Conservation (phyloP, 2,113 vertebrate species). For the Neotragus moschatus region DNA sequence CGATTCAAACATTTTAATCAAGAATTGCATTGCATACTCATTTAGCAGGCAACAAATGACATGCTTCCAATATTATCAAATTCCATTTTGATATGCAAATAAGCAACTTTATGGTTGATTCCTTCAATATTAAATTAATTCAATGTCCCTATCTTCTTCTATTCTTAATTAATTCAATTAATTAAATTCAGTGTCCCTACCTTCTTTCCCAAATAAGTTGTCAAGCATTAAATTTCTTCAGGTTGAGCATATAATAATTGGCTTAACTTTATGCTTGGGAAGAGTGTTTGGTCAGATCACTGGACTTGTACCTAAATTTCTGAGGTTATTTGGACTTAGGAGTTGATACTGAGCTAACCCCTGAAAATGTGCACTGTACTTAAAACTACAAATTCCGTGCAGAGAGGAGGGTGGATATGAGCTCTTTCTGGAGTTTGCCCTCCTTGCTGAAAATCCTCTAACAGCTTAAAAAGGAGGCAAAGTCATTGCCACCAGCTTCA, state of each 20-base stretch:
- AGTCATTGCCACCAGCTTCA: neutral
- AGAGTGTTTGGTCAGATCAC: neutral
- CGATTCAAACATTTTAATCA: neutral
- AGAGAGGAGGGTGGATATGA: neutral
- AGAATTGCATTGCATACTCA: neutral
- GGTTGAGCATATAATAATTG: neutral
- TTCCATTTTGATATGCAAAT: neutral
- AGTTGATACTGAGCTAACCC: neutral
- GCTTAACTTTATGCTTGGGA: neutral
- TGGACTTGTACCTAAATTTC: neutral
- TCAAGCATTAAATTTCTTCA: neutral
- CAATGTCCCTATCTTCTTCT: neutral
- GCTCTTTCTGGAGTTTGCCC: neutral
- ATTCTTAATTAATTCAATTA: neutral
- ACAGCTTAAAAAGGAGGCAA: neutral
- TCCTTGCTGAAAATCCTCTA: neutral
- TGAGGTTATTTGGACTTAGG: neutral
- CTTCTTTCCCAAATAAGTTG: neutral
- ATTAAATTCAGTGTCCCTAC: neutral
- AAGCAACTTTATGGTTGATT: neutral
- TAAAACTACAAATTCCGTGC: neutral
- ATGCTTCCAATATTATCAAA: neutral
- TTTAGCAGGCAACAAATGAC: neutral
- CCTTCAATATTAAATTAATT: neutral
- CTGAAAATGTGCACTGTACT: neutral